phyloP scores from a whole-genome alignment of 1,140 invertebrate species.

The Arctopsyche grandis region DNA sequence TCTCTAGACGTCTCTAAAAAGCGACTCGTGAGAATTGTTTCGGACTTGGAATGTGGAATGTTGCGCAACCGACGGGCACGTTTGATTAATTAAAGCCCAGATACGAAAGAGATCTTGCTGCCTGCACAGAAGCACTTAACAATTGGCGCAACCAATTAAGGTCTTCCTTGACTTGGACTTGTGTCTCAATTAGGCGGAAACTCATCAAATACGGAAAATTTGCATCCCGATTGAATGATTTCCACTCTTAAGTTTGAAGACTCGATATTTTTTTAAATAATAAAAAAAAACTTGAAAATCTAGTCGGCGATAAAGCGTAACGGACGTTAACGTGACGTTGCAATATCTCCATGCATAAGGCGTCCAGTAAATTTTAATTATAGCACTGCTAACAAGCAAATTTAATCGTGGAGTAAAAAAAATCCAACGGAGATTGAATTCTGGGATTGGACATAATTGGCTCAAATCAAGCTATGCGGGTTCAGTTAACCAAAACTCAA shows the following conservation, averaged over 20 bases:
- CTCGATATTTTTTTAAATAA: no score
- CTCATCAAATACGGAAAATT: not conserved
- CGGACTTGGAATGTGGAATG: constrained; percentile 33
- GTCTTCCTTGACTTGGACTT: not conserved
- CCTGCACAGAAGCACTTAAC: not conserved
- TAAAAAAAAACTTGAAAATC: constrained; percentile 35
- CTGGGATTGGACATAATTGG: constrained; percentile 5
- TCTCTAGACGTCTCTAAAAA: constrained; percentile 2
- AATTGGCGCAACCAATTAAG: constrained; percentile 2
- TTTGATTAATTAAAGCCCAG: constrained; percentile 13
- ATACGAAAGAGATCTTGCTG: not conserved
- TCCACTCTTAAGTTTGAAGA: no score
- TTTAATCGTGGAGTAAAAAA: not conserved
- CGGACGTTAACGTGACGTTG: constrained; percentile 33
- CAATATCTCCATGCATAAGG: constrained; percentile 24
- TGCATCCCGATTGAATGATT: not conserved
- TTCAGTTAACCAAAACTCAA: not conserved
- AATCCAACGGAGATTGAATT: not conserved
- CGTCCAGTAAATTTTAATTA: constrained; percentile 6
- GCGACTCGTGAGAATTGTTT: constrained; percentile 13
- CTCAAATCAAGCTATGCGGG: not conserved
- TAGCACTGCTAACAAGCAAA: not conserved
- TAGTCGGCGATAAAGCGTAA: constrained; percentile 28
- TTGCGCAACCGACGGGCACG: constrained; percentile 21
- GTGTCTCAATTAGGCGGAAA: no score